Conservation (phyloP, 2,888 invertebrate genomes). For the Eretmocerus hayati region DNA sequence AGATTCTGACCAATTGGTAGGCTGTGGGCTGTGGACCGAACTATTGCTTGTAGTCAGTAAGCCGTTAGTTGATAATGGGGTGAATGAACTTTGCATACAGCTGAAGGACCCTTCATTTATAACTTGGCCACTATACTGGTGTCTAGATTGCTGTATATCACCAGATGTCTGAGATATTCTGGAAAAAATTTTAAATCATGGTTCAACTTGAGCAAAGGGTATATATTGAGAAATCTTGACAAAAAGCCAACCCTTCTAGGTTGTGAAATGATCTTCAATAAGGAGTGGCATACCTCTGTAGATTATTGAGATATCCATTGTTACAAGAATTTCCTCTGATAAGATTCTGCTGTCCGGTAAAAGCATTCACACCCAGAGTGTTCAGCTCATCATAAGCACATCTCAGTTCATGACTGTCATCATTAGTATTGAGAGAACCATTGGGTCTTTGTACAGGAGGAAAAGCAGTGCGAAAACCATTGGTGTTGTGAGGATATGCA, state of each 20-base stretch:
- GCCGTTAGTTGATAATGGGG: constrained; percentile 30
- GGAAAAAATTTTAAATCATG: too few relatives aligned
- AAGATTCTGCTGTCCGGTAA: constrained; percentile 26
- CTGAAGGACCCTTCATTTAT: constrained; percentile 22
- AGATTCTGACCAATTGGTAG: constrained; percentile 33
- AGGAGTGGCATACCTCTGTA: constrained; percentile 15
- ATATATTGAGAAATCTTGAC: too few relatives aligned
- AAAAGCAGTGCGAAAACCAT: constrained; percentile 16
- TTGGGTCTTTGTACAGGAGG: constrained; percentile 10
- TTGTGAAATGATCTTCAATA: background rate
- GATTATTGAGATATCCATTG: constrained; percentile 28
- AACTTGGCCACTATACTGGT: constrained; percentile 21
- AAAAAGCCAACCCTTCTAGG: background rate
- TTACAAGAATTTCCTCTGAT: constrained; percentile 29
- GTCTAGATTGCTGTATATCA: constrained; percentile 19
- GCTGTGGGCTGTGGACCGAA: constrained; percentile 26
- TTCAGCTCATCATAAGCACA: constrained; percentile 34
- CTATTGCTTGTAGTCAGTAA: constrained; percentile 29
- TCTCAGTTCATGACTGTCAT: constrained; percentile 31
- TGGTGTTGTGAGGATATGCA: constrained; percentile 19
- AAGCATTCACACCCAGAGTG: constrained; percentile 29
- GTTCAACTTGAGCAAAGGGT: too few relatives aligned
- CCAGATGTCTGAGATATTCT: constrained; percentile 18
- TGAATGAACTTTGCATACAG: constrained; percentile 25
- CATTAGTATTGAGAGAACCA: constrained; percentile 15